Evolutionary conservation across 2,797 vertebrate species (phyloP).

Genomic region (Jordanella pulchra): DNA sequence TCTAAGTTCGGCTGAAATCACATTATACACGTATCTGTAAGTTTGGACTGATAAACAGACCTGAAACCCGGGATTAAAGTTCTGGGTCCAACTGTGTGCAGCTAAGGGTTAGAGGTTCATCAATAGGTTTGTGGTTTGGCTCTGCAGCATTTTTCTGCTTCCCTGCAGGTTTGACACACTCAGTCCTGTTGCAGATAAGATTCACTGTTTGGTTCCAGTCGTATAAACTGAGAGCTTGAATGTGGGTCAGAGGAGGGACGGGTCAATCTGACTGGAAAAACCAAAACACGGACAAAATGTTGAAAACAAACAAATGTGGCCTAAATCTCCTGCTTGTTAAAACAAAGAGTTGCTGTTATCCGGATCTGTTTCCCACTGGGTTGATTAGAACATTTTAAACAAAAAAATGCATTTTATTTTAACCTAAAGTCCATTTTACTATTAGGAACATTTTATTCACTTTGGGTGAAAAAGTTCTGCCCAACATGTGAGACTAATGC

Average conservation of each 20-base stretch:
- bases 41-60: not conserved
- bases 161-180: not conserved
- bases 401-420: too few relatives aligned
- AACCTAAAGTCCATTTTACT: too few relatives aligned
- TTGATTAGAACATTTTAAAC: not conserved
- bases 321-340: not conserved
- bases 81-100: not conserved
- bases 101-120: not conserved
- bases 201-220: not conserved
- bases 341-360: not conserved
- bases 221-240: constrained; percentile 8
- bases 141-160: not conserved
- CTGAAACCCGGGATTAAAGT: not conserved
- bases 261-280: not conserved
- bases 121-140: not conserved
- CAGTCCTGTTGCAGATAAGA: not conserved
- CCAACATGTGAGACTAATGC: too few relatives aligned
- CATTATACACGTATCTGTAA: too few relatives aligned
- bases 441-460: too few relatives aligned
- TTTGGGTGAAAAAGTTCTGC: too few relatives aligned
- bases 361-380: not conserved
- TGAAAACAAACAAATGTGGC: not conserved
- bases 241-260: constrained; percentile 13
- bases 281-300: not conserved
- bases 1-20: too few relatives aligned